phyloP scores from a whole-genome alignment of 2,888 invertebrate genomes.

The Bellardia bayeri region DNA sequence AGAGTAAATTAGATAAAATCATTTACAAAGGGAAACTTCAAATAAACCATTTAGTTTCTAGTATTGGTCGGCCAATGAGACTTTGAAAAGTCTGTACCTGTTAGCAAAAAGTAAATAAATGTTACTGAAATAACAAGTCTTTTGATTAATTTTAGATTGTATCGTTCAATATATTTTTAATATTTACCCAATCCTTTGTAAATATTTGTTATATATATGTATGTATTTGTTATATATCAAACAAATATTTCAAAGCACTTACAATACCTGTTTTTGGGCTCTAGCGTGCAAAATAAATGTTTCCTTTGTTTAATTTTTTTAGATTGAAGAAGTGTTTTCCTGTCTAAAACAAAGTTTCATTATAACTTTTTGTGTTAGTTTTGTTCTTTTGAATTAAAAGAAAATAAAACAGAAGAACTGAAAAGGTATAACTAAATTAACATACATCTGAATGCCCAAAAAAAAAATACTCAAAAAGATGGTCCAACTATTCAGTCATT shows the following conservation, averaged over 20 bases:
- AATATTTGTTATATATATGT: too few relatives aligned
- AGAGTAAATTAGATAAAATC: too few relatives aligned
- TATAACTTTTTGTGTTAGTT: conserved; percentile 13
- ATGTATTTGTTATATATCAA: too few relatives aligned
- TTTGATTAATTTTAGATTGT: too few relatives aligned
- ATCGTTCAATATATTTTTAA: too few relatives aligned
- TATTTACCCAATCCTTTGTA: too few relatives aligned
- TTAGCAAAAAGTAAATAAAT: too few relatives aligned
- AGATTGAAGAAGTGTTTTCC: conserved; percentile 1
- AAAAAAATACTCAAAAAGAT: neutral
- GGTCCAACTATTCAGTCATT: conserved; percentile 13
- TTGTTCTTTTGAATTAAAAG: neutral
- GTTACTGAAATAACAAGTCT: too few relatives aligned
- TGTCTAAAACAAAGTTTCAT: conserved; percentile 10
- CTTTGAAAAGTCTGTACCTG: too few relatives aligned
- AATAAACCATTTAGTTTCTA: too few relatives aligned
- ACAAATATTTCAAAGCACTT: neutral
- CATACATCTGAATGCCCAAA: neutral
- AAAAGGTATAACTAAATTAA: conserved; percentile 29
- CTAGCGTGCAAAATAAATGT: neutral
- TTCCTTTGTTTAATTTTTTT: neutral
- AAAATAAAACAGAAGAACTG: neutral
- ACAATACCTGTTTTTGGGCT: neutral
- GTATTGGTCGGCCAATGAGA: too few relatives aligned
- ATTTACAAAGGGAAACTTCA: too few relatives aligned